Evolutionary conservation across 2,888 invertebrate species (phyloP).

Genomic region (Cryptocephalus primarius): DNA sequence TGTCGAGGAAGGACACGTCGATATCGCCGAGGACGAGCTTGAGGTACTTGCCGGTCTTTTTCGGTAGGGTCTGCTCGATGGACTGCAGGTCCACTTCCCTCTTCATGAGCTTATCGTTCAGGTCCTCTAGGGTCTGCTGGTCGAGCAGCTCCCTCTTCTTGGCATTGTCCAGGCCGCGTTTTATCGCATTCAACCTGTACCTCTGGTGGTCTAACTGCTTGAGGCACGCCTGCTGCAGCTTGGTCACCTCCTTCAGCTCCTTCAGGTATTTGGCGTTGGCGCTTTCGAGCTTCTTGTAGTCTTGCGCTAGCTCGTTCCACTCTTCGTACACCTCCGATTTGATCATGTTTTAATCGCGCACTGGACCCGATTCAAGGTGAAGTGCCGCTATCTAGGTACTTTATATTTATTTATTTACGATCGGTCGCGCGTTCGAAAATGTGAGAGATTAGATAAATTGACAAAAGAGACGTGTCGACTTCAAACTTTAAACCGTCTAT

Average conservation of each 20-base stretch:
- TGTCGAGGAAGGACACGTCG: slow-evolving; percentile 90
- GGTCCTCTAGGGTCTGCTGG: slow-evolving; percentile 4
- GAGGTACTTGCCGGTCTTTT: slow-evolving; percentile 77
- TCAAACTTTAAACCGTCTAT: too few relatives aligned
- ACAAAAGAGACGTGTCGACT: too few relatives aligned
- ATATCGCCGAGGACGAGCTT: slow-evolving; percentile 89
- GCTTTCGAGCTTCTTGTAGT: slow-evolving; percentile 40
- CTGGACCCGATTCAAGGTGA: too few relatives aligned
- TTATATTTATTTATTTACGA: too few relatives aligned
- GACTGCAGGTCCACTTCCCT: slow-evolving; percentile 75
- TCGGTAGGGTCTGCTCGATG: slow-evolving; percentile 83
- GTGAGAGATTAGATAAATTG: too few relatives aligned
- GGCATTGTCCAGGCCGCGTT: slow-evolving; percentile 3
- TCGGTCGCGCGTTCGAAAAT: too few relatives aligned
- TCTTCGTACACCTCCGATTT: slow-evolving; percentile 12
- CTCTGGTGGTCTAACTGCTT: slow-evolving; percentile 81
- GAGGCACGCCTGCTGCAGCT: slow-evolving; percentile 70
- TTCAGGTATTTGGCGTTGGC: slow-evolving; percentile 69
- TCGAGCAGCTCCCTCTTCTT: slow-evolving; percentile 3
- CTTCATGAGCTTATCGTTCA: slow-evolving; percentile 63
- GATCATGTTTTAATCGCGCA: too few relatives aligned
- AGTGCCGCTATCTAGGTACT: too few relatives aligned
- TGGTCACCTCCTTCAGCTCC: slow-evolving; percentile 69
- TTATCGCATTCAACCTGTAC: slow-evolving; percentile 70
- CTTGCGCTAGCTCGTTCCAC: slow-evolving; percentile 20